Evolutionary conservation across 2,888 invertebrate species (phyloP), one percentile per base, ranked within the genome.

Genomic region (Leucozona laternaria): DNA sequence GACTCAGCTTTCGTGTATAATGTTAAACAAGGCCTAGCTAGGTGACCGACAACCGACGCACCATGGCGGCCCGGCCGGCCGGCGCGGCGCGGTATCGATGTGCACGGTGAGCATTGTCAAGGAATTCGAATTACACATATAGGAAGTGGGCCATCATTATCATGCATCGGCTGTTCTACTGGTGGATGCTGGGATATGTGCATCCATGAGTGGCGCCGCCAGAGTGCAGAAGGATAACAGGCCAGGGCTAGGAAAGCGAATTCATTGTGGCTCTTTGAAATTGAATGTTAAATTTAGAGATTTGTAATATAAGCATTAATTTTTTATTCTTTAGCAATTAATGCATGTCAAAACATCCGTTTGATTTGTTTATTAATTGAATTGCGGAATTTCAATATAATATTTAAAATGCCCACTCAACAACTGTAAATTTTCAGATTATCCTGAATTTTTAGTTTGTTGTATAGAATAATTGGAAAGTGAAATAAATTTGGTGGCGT

Each of bases 331-430:
- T 81, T 50, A 55, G 40, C 17, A 37, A 57, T 37, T 55, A 15
- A 43, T 76, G 20, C 22, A 20, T 25, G 50, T 45, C 57, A 48
- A 60, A 81, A 71, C 57, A 57, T 70, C 45, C 40, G 70, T 57
- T 40, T 50, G 58, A 79, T 73, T 64, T 62, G 70, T 40, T 71
- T 77, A 82, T 71, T 82, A 82, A 82, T 82, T 82, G 77, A 66
- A 77, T 68, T 58, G 57, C n/a, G 57, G 55, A 22, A 20, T 58
- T 58, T 58, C 0, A 13, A 34, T 10, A 34, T 58, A 20, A 20
- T 2, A 58, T 37, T 31, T 58, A 8, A 8, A 20, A 11, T 58
- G 20, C 6, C 17, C 8, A 17, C 11, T 10, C 17, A 17, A 17
- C 2, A 40, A 5, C 11, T 37, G 2, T 10, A 34, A 37, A 37